phyloP scores from a whole-genome alignment of 2,113 vertebrate species.

The Siphamia tubifer region DNA sequence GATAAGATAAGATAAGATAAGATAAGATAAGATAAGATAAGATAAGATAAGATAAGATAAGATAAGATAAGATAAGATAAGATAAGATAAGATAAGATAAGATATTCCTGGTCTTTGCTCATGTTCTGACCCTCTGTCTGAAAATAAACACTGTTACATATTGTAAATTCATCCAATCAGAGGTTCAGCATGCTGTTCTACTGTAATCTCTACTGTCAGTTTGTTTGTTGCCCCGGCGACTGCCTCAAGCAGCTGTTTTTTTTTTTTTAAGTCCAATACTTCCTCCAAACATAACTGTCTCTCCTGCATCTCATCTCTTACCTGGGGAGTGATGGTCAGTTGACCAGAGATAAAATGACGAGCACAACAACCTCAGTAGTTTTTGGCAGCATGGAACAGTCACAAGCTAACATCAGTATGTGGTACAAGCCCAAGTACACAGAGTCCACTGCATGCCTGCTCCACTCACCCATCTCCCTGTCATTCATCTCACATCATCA shows the following conservation, averaged over 20 bases:
- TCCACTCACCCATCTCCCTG: slow-evolving; percentile 15
- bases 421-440: background rate
- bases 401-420: background rate
- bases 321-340: slow-evolving; percentile 34
- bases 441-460: slow-evolving; percentile 2
- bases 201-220: background rate
- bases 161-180: too few relatives aligned
- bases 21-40: too few relatives aligned
- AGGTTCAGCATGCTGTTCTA: too few relatives aligned
- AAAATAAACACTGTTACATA: too few relatives aligned
- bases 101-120: too few relatives aligned
- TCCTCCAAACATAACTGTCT: background rate
- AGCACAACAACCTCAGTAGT: background rate
- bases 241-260: background rate
- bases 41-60: too few relatives aligned
- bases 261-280: background rate
- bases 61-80: too few relatives aligned
- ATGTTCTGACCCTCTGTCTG: too few relatives aligned
- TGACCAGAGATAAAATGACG: background rate
- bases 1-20: too few relatives aligned
- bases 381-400: background rate
- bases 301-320: slow-evolving; percentile 17
- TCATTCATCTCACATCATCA: slow-evolving; percentile 62
- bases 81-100: too few relatives aligned
- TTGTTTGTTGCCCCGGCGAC: background rate